Base-by-base conservation (phyloP, 1,140 invertebrate species). In the Notospermus geniculatus region DNA sequence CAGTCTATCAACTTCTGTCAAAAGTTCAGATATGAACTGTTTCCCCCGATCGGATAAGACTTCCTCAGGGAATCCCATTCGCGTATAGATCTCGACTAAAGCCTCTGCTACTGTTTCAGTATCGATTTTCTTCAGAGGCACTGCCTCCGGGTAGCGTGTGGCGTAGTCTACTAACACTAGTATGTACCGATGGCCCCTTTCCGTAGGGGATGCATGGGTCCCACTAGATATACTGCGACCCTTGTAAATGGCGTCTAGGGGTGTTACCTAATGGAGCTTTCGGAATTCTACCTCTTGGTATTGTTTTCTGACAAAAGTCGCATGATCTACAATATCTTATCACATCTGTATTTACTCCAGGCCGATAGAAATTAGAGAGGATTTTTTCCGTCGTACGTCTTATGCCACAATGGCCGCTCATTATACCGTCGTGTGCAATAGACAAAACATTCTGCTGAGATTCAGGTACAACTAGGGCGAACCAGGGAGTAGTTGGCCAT, bases 31-130 rank as follows among this genome's bases (percentile, higher is more conserved):
- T 9, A 68, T 73, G 64, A 83, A 85, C 53, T 81, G 71, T n/a
- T 77, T 61, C 28, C 75, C 77, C 63, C 80, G 78, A 65, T 85
- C 83, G 0, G 75, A 74, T 25, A 83, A 71, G 15, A 83, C 41
- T 43, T 69, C 71, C 30, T 75, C 36, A 17, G 80, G 81, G 43
- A 82, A 60, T 27, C 80, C 83, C 58, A 80, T 69, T 29, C 71
- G 65, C n/a, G 69, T 64, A 69, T 81, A 82, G 5, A 81, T 75
- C n/a, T 62, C 52, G 25, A 75, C 62, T n/a, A 80, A 41, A 15
- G 67, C 62, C 56, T 73, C 63, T n/a, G 68, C 65, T 13, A 71
- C 64, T 2, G 54, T 45, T 28, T 63, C 66, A 1, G 66, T 57
- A 13, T 64, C 60, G 23, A 70, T 68, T 1, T 17, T 15, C n/a